Evolutionary conservation across 2,113 vertebrate genomes (phyloP).

Genomic region (Gallinago undulata): DNA sequence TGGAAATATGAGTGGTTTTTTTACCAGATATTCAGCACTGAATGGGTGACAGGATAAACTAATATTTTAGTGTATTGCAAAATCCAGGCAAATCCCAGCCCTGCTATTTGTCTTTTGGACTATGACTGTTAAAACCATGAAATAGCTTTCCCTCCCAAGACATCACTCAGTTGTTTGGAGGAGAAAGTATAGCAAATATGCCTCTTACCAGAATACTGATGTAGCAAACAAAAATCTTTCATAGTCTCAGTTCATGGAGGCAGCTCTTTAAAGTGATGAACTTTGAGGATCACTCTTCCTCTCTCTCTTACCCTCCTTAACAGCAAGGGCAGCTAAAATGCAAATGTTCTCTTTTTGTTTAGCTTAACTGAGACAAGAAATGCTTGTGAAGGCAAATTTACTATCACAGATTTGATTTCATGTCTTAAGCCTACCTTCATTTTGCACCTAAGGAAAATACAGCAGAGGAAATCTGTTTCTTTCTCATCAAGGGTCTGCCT

Average conservation of each 20-base stretch:
- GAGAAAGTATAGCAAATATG: not conserved
- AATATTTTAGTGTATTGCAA: not conserved
- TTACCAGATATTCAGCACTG: not conserved
- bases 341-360: not conserved
- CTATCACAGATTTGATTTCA: not conserved
- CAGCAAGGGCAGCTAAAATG: not conserved
- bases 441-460: not conserved
- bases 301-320: not conserved
- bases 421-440: not conserved
- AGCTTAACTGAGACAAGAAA: not conserved
- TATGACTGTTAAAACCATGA: not conserved
- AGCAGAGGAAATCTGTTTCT: not conserved
- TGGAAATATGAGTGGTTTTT: not conserved
- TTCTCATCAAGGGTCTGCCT: not conserved
- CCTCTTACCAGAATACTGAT: not conserved
- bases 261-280: not conserved
- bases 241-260: not conserved
- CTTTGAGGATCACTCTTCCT: not conserved
- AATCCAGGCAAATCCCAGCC: not conserved
- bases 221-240: not conserved
- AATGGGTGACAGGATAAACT: not conserved
- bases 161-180: not conserved
- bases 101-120: not conserved
- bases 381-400: not conserved
- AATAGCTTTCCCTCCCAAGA: not conserved